phyloP scores from a whole-genome alignment of 30 jellyfish, hydroid and myxozoan genomes.

The Mastigias papua region DNA sequence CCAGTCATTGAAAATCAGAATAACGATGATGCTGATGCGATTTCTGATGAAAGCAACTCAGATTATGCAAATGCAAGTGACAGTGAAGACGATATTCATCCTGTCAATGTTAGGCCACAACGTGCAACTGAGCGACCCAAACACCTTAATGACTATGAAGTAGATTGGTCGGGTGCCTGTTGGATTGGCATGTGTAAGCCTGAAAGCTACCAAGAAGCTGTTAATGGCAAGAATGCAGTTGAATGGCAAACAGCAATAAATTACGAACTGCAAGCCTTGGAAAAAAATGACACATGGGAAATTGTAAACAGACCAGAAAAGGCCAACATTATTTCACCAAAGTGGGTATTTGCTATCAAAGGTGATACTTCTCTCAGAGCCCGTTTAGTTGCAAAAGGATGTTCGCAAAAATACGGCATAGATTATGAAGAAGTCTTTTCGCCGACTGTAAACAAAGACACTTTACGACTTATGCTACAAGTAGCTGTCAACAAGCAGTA shows the following conservation, averaged over 20 bases:
- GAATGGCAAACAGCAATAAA: not conserved
- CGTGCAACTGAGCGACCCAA: not conserved
- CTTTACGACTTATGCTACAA: not conserved
- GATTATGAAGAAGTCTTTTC: not conserved
- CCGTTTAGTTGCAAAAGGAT: not conserved
- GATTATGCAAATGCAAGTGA: not conserved
- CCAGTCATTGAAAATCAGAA: not conserved
- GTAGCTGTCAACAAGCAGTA: not conserved
- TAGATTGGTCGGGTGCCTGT: not conserved
- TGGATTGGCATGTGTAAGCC: not conserved
- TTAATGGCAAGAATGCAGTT: not conserved
- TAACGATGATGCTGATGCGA: not conserved
- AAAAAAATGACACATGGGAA: not conserved
- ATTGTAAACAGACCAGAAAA: not conserved
- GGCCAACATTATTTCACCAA: not conserved
- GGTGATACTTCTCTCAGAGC: not conserved
- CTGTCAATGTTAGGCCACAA: not conserved
- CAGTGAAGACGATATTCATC: not conserved
- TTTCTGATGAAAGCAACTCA: not conserved
- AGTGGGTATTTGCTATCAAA: not conserved
- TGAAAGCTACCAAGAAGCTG: not conserved
- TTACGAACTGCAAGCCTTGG: not conserved
- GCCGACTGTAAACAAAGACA: not conserved
- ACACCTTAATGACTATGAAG: not conserved
- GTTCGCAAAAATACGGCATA: not conserved